Evolutionary conservation across 1,140 invertebrate genomes (phyloP), one percentile per base, ranked within the genome.

Genomic region (Euura saliciscinereae): DNA sequence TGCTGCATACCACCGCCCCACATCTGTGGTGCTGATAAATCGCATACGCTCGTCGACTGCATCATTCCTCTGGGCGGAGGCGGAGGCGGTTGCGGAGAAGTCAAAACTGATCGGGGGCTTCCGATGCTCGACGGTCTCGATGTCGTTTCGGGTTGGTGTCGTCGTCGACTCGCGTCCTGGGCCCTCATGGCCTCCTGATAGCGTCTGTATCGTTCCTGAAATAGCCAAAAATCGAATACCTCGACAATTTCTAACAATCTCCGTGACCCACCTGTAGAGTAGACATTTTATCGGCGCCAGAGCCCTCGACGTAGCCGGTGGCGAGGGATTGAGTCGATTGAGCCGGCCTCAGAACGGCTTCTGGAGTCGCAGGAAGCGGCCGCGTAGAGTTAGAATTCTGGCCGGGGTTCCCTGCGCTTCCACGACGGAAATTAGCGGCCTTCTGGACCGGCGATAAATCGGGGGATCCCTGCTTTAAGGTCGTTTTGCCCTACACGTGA

Each of bases 191-290:
- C 87, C 74, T 89, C 83, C 78, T 92, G 91, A 75, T 93, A 91
- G 76, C 90, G 90, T 59, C 89, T 88, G 75, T 93, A 93, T 65
- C 92, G 85, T 76, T 92, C 89, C 85, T 93, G 45, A 42, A 45
- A 67, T 45, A 51, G 6, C 6, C 68, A 4, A 44, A 67, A 66
- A 68, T 44, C 43, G 13, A 2, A 8, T 51, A 7, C 11, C 11
- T 51, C 46, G 46, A 51, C 28, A 28, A 28, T 28, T 28, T 28
- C 28, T 28, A 28, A 28, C 28, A 28, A 28, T 28, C 28, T 28
- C 28, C 28, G 28, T 28, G 28, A 28, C 28, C 68, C 77, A 86
- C 86, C 80, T 87, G 86, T 4, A 88, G 79, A 1, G 86, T 87
- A 6, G 86, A 82, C 84, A 88, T 86, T 80, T 86, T 87, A 42